phyloP scores from a whole-genome alignment of 2,113 vertebrate genomes.

The Tetraodon nigroviridis region DNA sequence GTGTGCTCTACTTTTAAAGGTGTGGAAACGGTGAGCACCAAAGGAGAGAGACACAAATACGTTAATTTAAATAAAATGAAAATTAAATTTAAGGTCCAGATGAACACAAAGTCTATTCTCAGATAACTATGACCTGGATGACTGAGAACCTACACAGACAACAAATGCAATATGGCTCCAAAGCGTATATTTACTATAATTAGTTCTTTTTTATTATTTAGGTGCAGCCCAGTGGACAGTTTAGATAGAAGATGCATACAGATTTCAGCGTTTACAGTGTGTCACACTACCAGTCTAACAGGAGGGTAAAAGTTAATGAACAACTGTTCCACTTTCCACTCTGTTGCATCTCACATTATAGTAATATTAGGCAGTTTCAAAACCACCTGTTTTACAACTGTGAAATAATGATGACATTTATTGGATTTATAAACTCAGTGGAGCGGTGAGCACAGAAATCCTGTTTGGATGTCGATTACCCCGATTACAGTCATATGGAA shows the following conservation, averaged over 20 bases:
- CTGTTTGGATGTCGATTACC: too few species aligned
- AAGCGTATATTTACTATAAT: not conserved
- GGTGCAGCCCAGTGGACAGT: too few species aligned
- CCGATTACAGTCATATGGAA: too few species aligned
- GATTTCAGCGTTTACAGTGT: not conserved
- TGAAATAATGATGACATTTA: conserved; percentile 27
- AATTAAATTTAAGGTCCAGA: too few species aligned
- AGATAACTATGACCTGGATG: too few species aligned
- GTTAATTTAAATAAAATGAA: too few species aligned
- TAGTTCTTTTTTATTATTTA: too few species aligned
- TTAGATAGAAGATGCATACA: too few species aligned
- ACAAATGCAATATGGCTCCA: not conserved
- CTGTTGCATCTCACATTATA: conserved; percentile 16
- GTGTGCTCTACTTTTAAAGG: not conserved
- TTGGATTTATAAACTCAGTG: conserved; percentile 23
- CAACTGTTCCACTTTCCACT: conserved; percentile 1
- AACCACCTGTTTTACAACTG: conserved; percentile 20
- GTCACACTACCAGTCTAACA: not conserved
- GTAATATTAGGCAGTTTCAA: conserved; percentile 26
- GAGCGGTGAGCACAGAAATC: conserved; percentile 9
- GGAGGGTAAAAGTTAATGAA: conserved; percentile 16
- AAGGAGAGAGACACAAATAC: not conserved
- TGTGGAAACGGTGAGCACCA: not conserved
- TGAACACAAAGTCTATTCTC: too few species aligned
- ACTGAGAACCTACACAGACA: too few species aligned